Conservation (phyloP, 2,113 vertebrate genomes). For the Ciconia stormi region DNA sequence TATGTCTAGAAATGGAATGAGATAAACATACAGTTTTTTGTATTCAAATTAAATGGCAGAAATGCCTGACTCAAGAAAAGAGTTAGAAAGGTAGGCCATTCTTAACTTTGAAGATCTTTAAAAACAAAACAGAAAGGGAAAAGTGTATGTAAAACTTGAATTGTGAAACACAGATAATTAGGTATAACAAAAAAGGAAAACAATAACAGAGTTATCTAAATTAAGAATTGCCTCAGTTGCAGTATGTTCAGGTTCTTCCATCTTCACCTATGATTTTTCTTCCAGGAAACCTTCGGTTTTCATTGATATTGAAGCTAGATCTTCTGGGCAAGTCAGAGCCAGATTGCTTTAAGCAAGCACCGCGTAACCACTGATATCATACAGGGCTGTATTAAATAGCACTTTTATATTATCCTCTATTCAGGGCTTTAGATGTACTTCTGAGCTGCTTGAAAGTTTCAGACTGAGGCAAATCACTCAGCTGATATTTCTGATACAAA, state of each 20-base stretch:
- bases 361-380: not conserved
- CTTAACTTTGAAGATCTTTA: not conserved
- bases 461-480: not conserved
- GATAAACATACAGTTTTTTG: not conserved
- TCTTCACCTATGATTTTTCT: not conserved
- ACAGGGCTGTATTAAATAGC: not conserved
- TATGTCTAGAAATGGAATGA: not conserved
- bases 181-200: not conserved
- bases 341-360: not conserved
- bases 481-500: not conserved
- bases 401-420: not conserved
- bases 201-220: not conserved
- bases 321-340: not conserved
- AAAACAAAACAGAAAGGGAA: not conserved
- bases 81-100: not conserved
- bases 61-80: not conserved
- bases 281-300: not conserved
- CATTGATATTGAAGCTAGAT: not conserved
- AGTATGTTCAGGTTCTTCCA: not conserved
- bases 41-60: not conserved
- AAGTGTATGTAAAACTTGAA: not conserved
- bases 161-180: not conserved
- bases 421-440: not conserved
- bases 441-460: not conserved
- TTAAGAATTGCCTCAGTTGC: not conserved